Conservation (phyloP, 2,888 invertebrate genomes). For the Orthosia gothica region DNA sequence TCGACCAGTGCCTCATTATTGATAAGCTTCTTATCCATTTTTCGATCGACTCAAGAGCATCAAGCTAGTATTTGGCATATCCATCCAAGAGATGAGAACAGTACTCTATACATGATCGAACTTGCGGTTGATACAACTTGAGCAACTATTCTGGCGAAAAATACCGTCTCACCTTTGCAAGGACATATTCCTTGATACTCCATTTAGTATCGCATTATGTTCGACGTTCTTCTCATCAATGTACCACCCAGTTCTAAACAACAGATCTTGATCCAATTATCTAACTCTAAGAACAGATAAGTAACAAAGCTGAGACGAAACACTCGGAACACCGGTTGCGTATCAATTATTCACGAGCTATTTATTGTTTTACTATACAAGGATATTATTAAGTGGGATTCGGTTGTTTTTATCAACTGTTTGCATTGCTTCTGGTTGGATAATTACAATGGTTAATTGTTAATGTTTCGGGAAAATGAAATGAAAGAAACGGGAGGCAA, state of each 20-base stretch:
- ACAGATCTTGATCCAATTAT: conserved; percentile 86
- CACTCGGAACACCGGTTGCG: conserved; percentile 71
- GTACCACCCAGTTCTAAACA: conserved; percentile 74
- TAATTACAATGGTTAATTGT: conserved; percentile 14
- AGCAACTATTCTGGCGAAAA: no score
- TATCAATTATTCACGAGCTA: conserved; percentile 77
- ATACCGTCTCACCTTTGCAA: no score
- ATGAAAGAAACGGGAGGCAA: background rate
- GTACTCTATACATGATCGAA: no score
- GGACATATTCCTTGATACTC: background rate
- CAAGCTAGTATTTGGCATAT: no score
- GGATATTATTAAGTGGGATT: conserved; percentile 40
- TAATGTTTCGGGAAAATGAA: background rate
- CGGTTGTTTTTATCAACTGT: conserved; percentile 22
- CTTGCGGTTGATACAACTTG: no score
- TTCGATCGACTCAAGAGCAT: no score
- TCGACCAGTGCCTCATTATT: no score
- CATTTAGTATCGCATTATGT: background rate
- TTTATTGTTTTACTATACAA: conserved; percentile 65
- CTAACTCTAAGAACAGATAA: conserved; percentile 81
- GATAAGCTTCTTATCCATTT: no score
- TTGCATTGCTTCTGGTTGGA: background rate
- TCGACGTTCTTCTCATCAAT: conserved; percentile 46
- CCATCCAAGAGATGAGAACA: no score
- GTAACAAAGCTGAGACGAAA: conserved; percentile 78